These are phyloP conservation scores for Aphidius colemani DNA, from an alignment of 2,888 invertebrate species.

Conservation along the genomic window DNA sequence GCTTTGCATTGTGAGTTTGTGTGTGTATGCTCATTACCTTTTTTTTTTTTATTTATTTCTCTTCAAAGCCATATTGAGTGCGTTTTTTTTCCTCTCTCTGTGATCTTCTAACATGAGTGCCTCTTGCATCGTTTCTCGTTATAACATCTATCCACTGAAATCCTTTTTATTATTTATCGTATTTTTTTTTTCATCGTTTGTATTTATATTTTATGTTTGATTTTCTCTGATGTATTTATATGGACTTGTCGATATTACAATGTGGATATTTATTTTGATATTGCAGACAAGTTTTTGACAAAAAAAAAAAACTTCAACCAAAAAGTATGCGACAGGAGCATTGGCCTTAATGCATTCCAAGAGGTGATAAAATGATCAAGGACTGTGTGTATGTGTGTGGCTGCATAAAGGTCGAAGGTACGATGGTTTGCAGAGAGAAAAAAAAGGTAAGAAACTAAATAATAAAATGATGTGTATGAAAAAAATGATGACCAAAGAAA, in stretches of 20 bases:
- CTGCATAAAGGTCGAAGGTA: constrained; percentile 20
- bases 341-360: constrained; percentile 14
- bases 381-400: constrained; percentile 14
- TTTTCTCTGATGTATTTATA: too few relatives aligned
- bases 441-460: constrained; percentile 17
- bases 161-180: too few relatives aligned
- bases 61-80: too few relatives aligned
- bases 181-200: too few relatives aligned
- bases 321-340: constrained; percentile 19
- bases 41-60: too few relatives aligned
- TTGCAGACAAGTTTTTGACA: constrained; percentile 4
- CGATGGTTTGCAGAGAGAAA: constrained; percentile 10
- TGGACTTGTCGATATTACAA: too few relatives aligned
- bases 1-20: constrained; percentile 37
- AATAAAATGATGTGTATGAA: not conserved
- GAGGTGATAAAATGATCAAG: constrained; percentile 30
- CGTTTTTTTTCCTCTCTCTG: too few relatives aligned
- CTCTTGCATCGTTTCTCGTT: too few relatives aligned
- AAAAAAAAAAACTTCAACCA: constrained; percentile 14
- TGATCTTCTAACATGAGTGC: too few relatives aligned
- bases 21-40: constrained; percentile 5
- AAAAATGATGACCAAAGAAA: constrained; percentile 11
- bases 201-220: too few relatives aligned
- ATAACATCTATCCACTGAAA: too few relatives aligned
- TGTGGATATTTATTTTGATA: too few relatives aligned